A percentile compares a stretch with the other conserved stretches of the same genome.
phyloP scores from a whole-genome alignment of 2,797 vertebrate genomes.

The Acestrorhynchus altus region DNA sequence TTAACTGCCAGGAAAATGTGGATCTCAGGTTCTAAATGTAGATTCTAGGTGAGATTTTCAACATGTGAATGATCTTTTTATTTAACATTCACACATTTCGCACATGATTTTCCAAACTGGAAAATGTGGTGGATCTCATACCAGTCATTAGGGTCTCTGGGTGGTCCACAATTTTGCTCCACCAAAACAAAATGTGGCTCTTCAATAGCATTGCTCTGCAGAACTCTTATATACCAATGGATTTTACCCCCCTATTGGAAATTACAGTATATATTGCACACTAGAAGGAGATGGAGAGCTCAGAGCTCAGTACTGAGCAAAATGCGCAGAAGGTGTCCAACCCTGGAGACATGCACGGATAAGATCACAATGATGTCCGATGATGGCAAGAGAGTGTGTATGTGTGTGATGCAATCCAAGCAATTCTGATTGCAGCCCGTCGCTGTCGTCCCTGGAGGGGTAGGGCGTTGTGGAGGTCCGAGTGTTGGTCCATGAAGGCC shows the following conservation, averaged over 20 bases:
- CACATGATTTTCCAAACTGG: neutral
- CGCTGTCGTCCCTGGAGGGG: constrained; percentile 6
- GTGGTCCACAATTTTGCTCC: no score
- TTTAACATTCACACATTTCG: neutral
- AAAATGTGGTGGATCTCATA: no score
- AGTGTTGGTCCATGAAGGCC: constrained; percentile 35
- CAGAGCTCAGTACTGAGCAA: neutral
- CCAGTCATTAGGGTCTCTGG: no score
- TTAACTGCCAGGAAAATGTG: no score
- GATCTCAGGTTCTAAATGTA: no score
- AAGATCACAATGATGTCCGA: constrained; percentile 75
- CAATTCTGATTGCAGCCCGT: constrained; percentile 59
- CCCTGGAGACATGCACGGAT: constrained; percentile 59
- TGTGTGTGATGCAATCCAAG: constrained; percentile 66
- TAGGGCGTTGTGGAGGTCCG: neutral
- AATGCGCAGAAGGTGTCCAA: constrained; percentile 16
- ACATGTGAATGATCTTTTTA: no score
- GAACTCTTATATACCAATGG: neutral
- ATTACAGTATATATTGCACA: constrained; percentile 15
- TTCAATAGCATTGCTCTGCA: neutral
- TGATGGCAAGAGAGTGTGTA: constrained; percentile 48
- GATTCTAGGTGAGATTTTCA: no score
- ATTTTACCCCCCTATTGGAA: neutral
- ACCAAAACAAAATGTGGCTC: neutral
- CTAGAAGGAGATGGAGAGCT: constrained; percentile 21